Percentiles rank a stretch among this genome's conserved stretches.
These are phyloP conservation scores for Lepidothrix coronata DNA, from an alignment of 2,113 vertebrate species.

Conservation along the genomic window DNA sequence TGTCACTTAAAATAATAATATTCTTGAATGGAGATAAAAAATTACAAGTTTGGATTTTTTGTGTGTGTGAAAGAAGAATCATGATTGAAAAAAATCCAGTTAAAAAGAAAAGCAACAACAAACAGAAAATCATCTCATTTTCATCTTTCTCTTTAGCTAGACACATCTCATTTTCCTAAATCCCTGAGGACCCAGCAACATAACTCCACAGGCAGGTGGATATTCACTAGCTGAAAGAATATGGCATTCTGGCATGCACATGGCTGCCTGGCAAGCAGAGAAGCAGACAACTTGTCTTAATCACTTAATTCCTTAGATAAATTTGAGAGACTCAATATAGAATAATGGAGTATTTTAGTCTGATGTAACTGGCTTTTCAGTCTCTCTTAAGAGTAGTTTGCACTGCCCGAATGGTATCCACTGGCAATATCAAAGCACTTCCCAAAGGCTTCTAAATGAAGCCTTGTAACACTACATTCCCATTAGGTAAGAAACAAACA, in stretches of 20 bases:
- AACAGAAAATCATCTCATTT: neutral
- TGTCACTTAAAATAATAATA: neutral
- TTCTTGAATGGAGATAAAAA: neutral
- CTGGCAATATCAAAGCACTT: neutral
- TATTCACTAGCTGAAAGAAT: neutral
- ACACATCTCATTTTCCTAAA: neutral
- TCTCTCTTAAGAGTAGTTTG: neutral
- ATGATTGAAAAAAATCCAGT: neutral
- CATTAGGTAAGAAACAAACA: neutral
- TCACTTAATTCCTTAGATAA: neutral
- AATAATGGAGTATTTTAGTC: neutral
- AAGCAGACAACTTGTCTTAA: neutral
- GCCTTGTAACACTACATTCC: neutral
- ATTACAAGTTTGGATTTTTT: neutral
- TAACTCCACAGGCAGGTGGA: neutral
- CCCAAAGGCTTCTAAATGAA: neutral
- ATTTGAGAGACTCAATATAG: neutral
- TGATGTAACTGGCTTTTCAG: neutral
- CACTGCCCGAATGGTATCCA: neutral
- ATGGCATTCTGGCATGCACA: neutral
- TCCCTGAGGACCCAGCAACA: neutral
- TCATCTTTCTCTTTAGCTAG: neutral
- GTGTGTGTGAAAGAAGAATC: neutral
- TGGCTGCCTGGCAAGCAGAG: neutral
- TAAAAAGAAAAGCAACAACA: neutral